Evolutionary conservation across 2,888 invertebrate genomes (phyloP), one percentile per base, ranked within the genome.

Genomic region (Flabesymbios commensalis): DNA sequence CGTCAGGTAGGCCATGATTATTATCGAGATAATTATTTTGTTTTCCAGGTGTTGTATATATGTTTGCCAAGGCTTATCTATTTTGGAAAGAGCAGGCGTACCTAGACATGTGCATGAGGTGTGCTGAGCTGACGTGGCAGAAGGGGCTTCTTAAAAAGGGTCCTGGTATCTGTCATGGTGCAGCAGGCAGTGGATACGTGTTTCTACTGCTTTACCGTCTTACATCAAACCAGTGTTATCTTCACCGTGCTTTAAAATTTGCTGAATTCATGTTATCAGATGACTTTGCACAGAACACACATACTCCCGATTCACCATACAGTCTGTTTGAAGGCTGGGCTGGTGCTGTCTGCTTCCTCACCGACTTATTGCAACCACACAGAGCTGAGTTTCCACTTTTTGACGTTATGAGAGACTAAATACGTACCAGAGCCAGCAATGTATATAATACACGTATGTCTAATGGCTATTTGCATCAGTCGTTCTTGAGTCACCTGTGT

Each of bases 101-200:
- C 78, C 82, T 90, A 31, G 78, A 88, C 24, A 87, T 90, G 0
- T 88, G 90, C 70, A 75, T 88, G 0, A 86, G 85, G 63, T 88
- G 90, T 68, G 90, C 88, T 0, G 90, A 94, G 57, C 80, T 92
- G 22, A 88, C 92, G 1, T 94, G 94, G 94, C 82, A 86, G 24
- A 89, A 89, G 76, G 94, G 94, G 0, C 84, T 94, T 32, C 84
- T 94, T 36, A 88, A 87, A 68, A 94, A 94, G 82, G 94, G 94
- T 0, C 93, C 93, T 7, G 92, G 93, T 0, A 88, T 94, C 63
- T 94, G 94, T 77, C 94, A 95, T 75, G 94, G 94, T 3, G 73
- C 80, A 1, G 77, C 79, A 33, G 80, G 81, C 28, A 78, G 74
- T 71, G 80, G 78, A 57, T 80, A 79, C 57, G 80, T 78, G 17